These are phyloP conservation scores for Philhelius pedissequus DNA, from an alignment of 2,888 invertebrate species.

Conservation along the genomic window DNA sequence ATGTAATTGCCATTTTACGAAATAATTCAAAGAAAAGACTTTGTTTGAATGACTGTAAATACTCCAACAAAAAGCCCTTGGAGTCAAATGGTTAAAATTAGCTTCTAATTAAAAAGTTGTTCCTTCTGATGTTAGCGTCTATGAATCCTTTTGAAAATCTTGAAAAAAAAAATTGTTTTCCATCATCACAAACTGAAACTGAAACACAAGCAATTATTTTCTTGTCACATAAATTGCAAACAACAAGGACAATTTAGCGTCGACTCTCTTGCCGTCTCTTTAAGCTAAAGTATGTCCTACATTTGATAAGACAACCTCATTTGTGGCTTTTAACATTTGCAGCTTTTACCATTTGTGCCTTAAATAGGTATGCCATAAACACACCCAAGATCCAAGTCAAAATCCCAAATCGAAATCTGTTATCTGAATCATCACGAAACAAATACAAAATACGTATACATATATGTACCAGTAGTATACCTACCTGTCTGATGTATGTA, in stretches of 20 bases:
- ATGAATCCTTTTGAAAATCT: background rate
- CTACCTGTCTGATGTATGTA: background rate
- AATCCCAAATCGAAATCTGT: background rate
- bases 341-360: background rate
- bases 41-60: background rate
- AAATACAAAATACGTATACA: background rate
- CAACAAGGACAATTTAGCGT: background rate
- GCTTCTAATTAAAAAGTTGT: background rate
- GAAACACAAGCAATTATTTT: background rate
- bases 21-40: background rate
- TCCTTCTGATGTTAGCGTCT: background rate
- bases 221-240: background rate
- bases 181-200: background rate
- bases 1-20: background rate
- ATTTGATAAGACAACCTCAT: slow-evolving; percentile 1
- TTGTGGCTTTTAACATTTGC: background rate
- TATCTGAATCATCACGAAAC: background rate
- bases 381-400: background rate
- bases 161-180: background rate
- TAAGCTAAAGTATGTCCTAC: background rate
- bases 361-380: background rate
- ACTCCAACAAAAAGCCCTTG: background rate
- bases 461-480: background rate
- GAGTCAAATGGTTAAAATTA: background rate
- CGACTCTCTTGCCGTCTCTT: background rate